phyloP scores from a whole-genome alignment of 2,113 vertebrate genomes.

The Anguilla rostrata region DNA sequence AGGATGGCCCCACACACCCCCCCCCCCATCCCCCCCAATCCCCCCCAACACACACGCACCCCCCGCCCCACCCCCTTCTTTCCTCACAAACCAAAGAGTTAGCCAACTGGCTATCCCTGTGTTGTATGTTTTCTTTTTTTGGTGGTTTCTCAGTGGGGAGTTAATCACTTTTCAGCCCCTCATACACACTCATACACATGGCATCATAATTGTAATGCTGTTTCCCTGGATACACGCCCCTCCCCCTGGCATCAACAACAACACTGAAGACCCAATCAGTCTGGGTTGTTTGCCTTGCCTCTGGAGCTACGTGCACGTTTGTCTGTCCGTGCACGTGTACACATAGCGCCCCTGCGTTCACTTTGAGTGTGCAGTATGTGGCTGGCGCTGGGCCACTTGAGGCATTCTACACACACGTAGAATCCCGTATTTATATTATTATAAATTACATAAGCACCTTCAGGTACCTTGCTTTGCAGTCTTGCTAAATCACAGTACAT shows the following conservation, averaged over 20 bases:
- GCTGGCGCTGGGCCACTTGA: no score
- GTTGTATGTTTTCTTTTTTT: background rate
- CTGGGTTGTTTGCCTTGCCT: no score
- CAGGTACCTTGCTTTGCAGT: background rate
- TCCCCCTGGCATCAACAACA: background rate
- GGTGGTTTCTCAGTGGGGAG: background rate
- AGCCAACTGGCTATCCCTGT: background rate
- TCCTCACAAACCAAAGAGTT: background rate
- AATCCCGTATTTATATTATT: no score
- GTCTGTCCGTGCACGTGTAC: no score
- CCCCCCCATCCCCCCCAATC: no score
- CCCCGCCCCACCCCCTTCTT: conserved; percentile 14
- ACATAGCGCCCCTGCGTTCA: no score
- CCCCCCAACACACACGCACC: no score
- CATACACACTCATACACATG: background rate
- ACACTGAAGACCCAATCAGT: background rate
- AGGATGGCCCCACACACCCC: background rate
- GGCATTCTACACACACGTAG: no score
- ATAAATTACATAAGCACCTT: background rate
- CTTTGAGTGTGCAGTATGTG: no score
- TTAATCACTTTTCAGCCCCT: background rate
- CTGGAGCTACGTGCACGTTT: no score
- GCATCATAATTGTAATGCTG: background rate
- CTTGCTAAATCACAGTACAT: background rate
- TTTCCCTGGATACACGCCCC: background rate